Evolutionary conservation across 2,888 invertebrate species (phyloP).

Genomic region (Oasisia sp.): DNA sequence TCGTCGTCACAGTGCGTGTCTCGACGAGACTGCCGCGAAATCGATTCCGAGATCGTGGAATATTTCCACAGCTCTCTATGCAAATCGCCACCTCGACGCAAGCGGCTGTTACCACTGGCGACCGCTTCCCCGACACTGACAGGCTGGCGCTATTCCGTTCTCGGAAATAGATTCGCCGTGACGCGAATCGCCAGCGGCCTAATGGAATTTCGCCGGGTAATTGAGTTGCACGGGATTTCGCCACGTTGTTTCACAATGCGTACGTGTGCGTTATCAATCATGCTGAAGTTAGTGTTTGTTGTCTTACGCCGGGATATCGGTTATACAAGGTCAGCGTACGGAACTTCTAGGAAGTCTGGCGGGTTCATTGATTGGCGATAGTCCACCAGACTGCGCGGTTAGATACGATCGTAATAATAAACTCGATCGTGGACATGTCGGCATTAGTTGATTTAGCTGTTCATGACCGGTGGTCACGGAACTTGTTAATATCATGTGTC

Average conservation of each 20-base stretch:
- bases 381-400: neutral
- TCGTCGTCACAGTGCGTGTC: neutral
- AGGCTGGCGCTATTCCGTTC: neutral
- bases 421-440: neutral
- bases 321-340: neutral
- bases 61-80: neutral
- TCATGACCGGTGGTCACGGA: neutral
- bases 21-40: neutral
- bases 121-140: neutral
- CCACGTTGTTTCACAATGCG: neutral
- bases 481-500: too few relatives aligned
- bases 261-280: neutral
- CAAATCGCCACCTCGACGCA: neutral
- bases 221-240: neutral
- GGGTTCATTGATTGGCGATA: neutral
- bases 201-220: neutral
- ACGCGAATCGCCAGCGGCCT: neutral
- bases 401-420: neutral
- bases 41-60: constrained; percentile 7
- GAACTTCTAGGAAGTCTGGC: neutral
- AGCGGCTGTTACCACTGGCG: neutral
- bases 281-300: neutral
- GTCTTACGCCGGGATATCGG: neutral
- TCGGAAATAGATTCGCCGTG: neutral
- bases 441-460: neutral